Evolutionary conservation across 2,113 vertebrate species (phyloP), one percentile per base, ranked within the genome.

Genomic region (Urocynchramus pylzowi): DNA sequence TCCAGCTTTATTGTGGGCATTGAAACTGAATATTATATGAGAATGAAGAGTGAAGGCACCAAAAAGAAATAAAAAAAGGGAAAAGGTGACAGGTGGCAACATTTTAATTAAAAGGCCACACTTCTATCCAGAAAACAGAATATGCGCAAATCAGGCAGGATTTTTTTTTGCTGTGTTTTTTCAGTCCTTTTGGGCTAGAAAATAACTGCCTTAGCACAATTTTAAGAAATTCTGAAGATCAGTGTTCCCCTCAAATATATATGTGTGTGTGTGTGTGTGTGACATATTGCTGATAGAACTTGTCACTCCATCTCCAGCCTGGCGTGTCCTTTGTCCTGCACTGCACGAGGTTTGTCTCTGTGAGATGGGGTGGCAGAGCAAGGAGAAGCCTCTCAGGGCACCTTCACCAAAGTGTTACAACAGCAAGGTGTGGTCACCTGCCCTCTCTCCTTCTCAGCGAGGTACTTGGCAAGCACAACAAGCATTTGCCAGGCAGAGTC

Each of bases 311-410:
- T 59, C 39, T 80, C n/a, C 23, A 80, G 24, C 64, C 50, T n/a
- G 3, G 45, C 0, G 0, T 23, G 60, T 47, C 23, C 1, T 49
- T 75, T 49, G 47, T 70, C 30, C 54, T 30, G 79, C 13, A 0
- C 16, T 26, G 23, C 5, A 4, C 0, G 0, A 16, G 27, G 30
- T 63, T 82, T 64, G 33, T 49, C 78, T 42, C 59, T 13, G 1
- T 0, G 2, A 27, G 39, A 4, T 6, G 84, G 54, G 31, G 28
- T 37, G 56, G 22, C 33, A 27, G 42, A 70, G 15, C 1, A 0
- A 80, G 26, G 73, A 50, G 67, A 4, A 27, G 27, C 33, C 61
- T 33, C 49, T 54, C 59, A 27, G 52, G 56, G 26, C 47, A 16
- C 19, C 54, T 54, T 77, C 77, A 3, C 64, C 37, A 6, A 37